phyloP scores from a whole-genome alignment of 2,113 vertebrate species.

The rabbit (Oryctolagus cuniculus) region DNA sequence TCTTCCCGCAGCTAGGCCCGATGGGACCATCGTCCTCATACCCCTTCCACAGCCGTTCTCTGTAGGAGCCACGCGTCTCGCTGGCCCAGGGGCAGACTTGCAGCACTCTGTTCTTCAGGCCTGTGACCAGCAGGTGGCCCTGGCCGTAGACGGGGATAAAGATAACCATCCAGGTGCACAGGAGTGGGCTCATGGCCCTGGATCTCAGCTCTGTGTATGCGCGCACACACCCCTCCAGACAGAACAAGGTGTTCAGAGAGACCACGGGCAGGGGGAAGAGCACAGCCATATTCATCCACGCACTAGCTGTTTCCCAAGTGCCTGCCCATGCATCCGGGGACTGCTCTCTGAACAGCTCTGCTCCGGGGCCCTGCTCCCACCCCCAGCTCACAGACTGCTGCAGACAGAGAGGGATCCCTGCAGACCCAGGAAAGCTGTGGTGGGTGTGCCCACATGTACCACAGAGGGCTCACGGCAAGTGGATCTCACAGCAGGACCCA shows the following conservation, averaged over 20 bases:
- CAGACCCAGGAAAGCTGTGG: background rate
- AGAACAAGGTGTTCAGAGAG: background rate
- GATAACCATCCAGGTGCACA: background rate
- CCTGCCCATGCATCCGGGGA: background rate
- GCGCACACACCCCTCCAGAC: background rate
- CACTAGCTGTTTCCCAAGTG: background rate
- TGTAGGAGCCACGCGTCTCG: background rate
- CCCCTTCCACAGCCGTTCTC: background rate
- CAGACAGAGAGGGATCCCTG: background rate
- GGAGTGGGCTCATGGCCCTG: too few species aligned
- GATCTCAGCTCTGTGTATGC: background rate
- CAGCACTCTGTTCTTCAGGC: background rate
- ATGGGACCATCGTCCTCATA: background rate
- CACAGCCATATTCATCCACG: background rate
- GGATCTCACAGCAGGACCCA: background rate
- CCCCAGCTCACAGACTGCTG: background rate
- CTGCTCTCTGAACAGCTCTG: background rate
- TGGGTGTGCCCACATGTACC: background rate
- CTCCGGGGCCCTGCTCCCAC: background rate
- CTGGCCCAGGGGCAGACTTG: background rate
- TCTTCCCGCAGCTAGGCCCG: background rate
- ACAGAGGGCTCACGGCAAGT: background rate
- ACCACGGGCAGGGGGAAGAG: too few species aligned
- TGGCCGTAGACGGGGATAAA: background rate
- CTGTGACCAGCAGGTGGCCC: background rate